These are phyloP conservation scores for Shinisaurus crocodilurus DNA, from an alignment of 2,113 vertebrate genomes.

Conservation along the genomic window DNA sequence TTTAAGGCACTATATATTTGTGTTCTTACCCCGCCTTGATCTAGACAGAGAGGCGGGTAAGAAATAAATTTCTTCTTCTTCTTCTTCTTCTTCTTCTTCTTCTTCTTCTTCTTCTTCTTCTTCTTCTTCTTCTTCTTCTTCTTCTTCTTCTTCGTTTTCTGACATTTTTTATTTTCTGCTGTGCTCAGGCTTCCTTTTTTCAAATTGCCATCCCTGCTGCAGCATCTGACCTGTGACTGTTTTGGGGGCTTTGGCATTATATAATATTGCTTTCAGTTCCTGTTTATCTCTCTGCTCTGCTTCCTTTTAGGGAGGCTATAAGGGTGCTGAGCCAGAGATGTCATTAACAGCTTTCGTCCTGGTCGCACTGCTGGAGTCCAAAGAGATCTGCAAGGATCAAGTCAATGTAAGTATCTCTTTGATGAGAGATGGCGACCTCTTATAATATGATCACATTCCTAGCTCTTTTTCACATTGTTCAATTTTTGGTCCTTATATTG, in stretches of 20 bases:
- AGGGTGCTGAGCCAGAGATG: conserved; percentile 67
- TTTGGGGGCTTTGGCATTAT: background rate
- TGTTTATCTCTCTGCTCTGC: background rate
- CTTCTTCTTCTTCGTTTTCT: background rate
- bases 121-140: too few species aligned
- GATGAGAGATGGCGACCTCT: background rate
- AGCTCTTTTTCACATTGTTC: background rate
- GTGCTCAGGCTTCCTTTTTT: background rate
- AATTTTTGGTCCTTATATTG: too few species aligned
- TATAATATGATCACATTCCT: accelerated
- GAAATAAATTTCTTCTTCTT: too few species aligned
- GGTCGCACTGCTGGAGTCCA: conserved; percentile 82
- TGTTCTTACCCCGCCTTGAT: too few species aligned
- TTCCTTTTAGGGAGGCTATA: conserved; percentile 78
- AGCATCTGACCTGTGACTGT: background rate
- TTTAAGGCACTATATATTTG: too few species aligned
- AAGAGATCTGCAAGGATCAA: conserved; percentile 66
- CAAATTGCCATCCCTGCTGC: background rate
- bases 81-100: too few species aligned
- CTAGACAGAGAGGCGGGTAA: too few species aligned
- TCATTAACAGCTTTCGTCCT: conserved; percentile 89
- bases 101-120: too few species aligned
- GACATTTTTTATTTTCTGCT: background rate
- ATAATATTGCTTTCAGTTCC: background rate
- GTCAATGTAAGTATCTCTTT: conserved; percentile 78